A percentile compares a stretch with the other conserved stretches of the same genome.
Evolutionary conservation across 2,888 invertebrate species (phyloP).

Genomic region (Argyra leucocephala): DNA sequence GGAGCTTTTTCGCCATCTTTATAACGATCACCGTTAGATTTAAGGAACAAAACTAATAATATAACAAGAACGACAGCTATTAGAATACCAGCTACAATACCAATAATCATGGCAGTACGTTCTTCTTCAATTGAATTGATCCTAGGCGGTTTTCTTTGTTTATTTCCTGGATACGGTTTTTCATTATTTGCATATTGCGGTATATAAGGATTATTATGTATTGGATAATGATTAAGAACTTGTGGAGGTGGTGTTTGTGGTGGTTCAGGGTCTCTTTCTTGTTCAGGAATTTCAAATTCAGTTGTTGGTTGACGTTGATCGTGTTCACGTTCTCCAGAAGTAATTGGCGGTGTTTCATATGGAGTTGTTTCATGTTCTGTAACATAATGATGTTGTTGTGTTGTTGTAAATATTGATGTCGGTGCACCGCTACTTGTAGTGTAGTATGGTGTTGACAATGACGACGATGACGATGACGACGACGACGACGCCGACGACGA

Average conservation of each 20-base stretch:
- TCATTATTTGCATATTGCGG: conserved; percentile 37
- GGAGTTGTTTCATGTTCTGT: conserved; percentile 39
- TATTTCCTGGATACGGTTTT: conserved; percentile 25
- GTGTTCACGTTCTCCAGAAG: conserved; percentile 24
- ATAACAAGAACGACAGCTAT: conserved; percentile 86
- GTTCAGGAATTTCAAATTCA: conserved; percentile 26
- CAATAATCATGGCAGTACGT: conserved; percentile 68
- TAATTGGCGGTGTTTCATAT: conserved; percentile 31
- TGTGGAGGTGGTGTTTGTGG: conserved; percentile 28
- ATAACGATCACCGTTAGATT: conserved; percentile 79
- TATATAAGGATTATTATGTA: conserved; percentile 29
- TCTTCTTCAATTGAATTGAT: conserved; percentile 62
- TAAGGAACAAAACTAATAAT: conserved; percentile 79
- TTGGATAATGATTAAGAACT: not conserved
- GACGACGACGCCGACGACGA: too few relatives aligned
- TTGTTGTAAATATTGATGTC: conserved; percentile 28
- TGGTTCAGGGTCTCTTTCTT: conserved; percentile 28
- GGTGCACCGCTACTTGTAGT: conserved; percentile 23
- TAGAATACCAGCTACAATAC: conserved; percentile 81
- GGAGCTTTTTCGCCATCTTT: conserved; percentile 74
- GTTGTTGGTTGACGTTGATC: conserved; percentile 27
- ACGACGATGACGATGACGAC: conserved; percentile 25
- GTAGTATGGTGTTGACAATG: conserved; percentile 24
- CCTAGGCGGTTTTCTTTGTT: conserved; percentile 43
- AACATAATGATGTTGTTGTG: conserved; percentile 33